Conservation (phyloP, 2,113 vertebrate species). For the Anhinga anhinga region DNA sequence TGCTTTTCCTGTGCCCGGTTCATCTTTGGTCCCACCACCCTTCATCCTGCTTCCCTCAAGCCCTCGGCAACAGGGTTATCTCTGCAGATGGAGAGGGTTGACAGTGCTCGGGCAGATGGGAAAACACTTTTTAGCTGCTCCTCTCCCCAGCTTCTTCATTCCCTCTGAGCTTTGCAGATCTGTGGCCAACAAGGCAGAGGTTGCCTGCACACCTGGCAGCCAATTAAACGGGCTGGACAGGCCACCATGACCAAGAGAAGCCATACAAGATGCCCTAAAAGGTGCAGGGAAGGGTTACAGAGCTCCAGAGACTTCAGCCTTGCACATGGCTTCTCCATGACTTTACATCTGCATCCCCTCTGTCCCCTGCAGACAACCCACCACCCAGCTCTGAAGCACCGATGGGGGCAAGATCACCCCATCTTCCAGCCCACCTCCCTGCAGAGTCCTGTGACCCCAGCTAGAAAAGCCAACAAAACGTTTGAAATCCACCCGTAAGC, state of each 20-base stretch:
- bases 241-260: not conserved
- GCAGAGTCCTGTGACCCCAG: not conserved
- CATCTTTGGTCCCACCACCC: not conserved
- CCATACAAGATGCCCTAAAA: not conserved
- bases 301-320: not conserved
- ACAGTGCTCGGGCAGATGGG: not conserved
- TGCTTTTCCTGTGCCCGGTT: not conserved
- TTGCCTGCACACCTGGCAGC: not conserved
- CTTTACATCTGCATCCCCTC: not conserved
- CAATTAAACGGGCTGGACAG: accelerated
- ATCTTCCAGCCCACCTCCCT: not conserved
- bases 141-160: not conserved
- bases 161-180: not conserved
- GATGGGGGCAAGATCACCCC: not conserved
- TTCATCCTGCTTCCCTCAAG: not conserved
- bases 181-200: not conserved
- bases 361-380: not conserved
- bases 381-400: not conserved
- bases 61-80: accelerated
- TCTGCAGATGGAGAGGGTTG: not conserved
- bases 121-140: not conserved
- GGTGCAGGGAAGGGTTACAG: not conserved
- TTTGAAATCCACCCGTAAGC: not conserved
- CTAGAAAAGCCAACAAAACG: accelerated
- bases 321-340: not conserved